Conservation (phyloP, 2,888 invertebrate genomes). For the Tachina fera region DNA sequence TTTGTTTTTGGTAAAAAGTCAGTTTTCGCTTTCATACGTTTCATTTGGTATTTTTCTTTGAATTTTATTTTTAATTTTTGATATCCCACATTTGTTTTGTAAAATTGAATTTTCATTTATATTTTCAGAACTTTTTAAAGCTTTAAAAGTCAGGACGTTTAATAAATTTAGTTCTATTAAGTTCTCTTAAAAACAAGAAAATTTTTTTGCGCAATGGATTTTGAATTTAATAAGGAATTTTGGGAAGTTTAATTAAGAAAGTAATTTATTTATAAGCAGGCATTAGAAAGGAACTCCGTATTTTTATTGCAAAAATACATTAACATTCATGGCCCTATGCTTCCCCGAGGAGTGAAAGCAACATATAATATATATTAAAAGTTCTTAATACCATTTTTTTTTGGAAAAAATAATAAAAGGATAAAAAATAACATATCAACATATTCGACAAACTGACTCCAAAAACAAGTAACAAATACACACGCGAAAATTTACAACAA, state of each 20-base stretch:
- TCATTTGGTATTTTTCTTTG: background rate
- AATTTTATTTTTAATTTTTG: background rate
- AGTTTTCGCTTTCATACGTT: slow-evolving; percentile 43
- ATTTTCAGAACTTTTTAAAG: slow-evolving; percentile 52
- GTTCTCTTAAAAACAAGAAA: slow-evolving; percentile 8
- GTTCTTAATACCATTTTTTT: too few relatives aligned
- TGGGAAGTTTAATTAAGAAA: background rate
- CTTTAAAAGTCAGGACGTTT: slow-evolving; percentile 59
- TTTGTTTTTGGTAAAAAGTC: slow-evolving; percentile 43
- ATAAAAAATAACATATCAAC: too few relatives aligned
- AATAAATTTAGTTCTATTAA: slow-evolving; percentile 64
- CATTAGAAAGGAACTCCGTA: background rate
- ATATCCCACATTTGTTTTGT: slow-evolving; percentile 14
- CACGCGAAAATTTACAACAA: too few relatives aligned
- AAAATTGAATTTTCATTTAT: background rate
- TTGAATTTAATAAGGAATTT: background rate
- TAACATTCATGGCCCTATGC: too few relatives aligned
- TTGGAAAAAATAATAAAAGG: too few relatives aligned
- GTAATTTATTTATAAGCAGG: background rate
- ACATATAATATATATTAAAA: too few relatives aligned
- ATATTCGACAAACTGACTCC: too few relatives aligned
- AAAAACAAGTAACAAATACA: too few relatives aligned
- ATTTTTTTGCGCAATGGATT: background rate
- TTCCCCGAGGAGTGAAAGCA: too few relatives aligned
- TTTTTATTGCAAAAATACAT: too few relatives aligned